Evolutionary conservation across 2,888 invertebrate species (phyloP), one percentile per base, ranked within the genome.

Genomic region (Aleiodes alternator): DNA sequence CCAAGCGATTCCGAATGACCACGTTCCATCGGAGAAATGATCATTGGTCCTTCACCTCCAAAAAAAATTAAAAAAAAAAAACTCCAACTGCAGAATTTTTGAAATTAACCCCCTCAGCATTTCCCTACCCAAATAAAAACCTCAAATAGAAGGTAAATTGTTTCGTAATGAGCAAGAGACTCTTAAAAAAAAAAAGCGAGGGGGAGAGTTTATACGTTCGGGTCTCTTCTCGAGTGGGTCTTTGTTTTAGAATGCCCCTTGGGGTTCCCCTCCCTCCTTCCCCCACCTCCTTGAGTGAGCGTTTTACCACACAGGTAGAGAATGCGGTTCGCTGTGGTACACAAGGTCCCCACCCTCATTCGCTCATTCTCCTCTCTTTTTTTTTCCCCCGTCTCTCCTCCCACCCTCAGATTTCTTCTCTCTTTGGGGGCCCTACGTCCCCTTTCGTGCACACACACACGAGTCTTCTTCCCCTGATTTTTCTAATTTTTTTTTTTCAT

Each of bases 251-350:
- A 85, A 83, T 83, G 82, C 83, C 84, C 84, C 83, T 84, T 82
- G 84, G 84, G 84, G 84, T 81, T 81, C 81, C 82, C 69, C 38
- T 43, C 31, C 31, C 43, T 34, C 53, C 16, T 81, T 81, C 82
- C 82, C 70, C 31, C 31, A 23, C 55, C 69, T 56, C 56, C 55
- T 38, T 43, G 79, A 79, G 80, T 80, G 83, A 83, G 82, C 81
- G 82, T 82, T 84, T 83, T 83, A 82, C 85, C 85, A 84, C 85
- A 86, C 85, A 85, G 84, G 84, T 84, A 84, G 85, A 86, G 84
- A 85, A 86, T 86, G 85, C 83, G 84, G 84, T 84, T 83, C 84
- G 82, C 82, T 79, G 61, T 72, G 50, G 64, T 59, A 59, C 31
- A 57, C 43, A 64, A 72, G 64, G 31, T 57, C 73, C 56, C 66